These are phyloP conservation scores for Anarhynchus alexandrinus DNA, from an alignment of 2,113 vertebrate species.

Conservation along the genomic window DNA sequence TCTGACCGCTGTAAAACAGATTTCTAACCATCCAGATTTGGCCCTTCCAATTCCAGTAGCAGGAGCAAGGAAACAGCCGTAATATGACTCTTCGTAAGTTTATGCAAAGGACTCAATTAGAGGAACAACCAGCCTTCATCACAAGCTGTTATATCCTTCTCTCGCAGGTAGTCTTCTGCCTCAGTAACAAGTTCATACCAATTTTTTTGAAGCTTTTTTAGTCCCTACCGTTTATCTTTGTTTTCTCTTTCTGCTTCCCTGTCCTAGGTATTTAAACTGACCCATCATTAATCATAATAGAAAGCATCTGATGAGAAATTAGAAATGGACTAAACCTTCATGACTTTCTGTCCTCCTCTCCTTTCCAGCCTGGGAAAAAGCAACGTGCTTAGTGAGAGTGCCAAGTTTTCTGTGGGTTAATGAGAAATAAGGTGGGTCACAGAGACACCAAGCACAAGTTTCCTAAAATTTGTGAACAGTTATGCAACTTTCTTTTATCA, in stretches of 20 bases:
- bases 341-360: background rate
- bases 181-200: background rate
- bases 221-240: background rate
- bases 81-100: background rate
- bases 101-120: background rate
- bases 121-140: background rate
- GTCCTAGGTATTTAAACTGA: background rate
- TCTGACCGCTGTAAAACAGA: background rate
- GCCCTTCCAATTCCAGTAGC: background rate
- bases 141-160: accelerated
- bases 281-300: background rate
- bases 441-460: background rate
- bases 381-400: background rate
- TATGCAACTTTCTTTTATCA: background rate
- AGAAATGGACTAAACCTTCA: background rate
- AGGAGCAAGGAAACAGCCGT: accelerated
- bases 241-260: background rate
- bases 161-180: background rate
- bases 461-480: constrained; percentile 10
- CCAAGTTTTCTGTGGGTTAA: background rate
- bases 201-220: background rate
- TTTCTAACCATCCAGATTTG: background rate
- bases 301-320: background rate
- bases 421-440: background rate
- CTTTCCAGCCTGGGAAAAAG: background rate